Evolutionary conservation across 2,888 invertebrate species (phyloP).

Genomic region (Pseudococcus jackbeardsleyi): DNA sequence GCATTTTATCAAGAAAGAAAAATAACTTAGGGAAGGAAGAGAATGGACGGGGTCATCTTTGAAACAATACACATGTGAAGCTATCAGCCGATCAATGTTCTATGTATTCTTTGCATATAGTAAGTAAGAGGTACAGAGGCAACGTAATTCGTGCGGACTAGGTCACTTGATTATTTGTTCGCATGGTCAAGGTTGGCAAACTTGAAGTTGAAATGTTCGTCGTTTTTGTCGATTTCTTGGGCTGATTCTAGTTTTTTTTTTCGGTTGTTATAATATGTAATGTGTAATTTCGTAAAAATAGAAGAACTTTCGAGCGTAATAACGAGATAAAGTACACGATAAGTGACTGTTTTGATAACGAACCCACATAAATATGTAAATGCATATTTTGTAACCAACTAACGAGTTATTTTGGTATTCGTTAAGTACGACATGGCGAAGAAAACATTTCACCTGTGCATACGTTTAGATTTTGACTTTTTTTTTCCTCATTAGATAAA

Average conservation of each 20-base stretch:
- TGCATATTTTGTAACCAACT: background rate
- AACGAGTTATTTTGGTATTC: background rate
- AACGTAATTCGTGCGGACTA: background rate
- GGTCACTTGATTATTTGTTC: background rate
- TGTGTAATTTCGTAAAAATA: too few species aligned
- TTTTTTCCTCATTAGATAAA: too few species aligned
- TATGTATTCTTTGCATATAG: background rate
- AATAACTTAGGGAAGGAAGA: too few species aligned
- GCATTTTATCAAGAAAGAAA: background rate
- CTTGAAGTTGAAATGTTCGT: background rate
- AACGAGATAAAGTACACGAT: background rate
- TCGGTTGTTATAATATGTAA: background rate
- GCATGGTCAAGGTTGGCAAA: constrained; percentile 10
- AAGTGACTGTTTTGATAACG: background rate
- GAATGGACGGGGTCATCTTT: too few species aligned
- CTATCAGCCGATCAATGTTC: background rate
- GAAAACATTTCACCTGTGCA: too few species aligned
- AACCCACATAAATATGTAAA: background rate
- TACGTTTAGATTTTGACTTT: too few species aligned
- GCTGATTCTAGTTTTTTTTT: background rate
- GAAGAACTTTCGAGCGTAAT: too few species aligned
- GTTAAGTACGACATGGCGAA: too few species aligned
- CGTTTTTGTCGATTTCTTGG: background rate
- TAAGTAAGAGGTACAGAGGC: background rate
- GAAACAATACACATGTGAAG: constrained; percentile 1